These are phyloP conservation scores for Solea solea DNA, from an alignment of 2,113 vertebrate species.

Conservation along the genomic window DNA sequence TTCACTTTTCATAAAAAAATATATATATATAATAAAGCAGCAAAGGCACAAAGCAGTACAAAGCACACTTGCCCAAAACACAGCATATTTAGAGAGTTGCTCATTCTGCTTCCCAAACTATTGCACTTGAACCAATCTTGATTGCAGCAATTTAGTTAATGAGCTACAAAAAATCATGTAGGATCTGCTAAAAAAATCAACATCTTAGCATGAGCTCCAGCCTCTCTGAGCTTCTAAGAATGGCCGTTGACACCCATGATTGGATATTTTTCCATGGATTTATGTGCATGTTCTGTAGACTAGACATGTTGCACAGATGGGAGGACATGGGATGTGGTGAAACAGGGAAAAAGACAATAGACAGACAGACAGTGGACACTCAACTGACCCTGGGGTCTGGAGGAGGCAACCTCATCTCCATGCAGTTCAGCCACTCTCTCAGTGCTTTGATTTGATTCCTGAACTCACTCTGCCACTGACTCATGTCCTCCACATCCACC, in stretches of 20 bases:
- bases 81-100: background rate
- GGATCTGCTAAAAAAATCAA: background rate
- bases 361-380: constrained; percentile 2
- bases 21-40: background rate
- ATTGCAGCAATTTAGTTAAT: too few relatives aligned
- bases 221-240: background rate
- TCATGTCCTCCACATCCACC: constrained; percentile 67
- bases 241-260: too few relatives aligned
- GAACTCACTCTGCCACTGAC: constrained; percentile 79
- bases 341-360: background rate
- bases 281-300: background rate
- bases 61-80: too few relatives aligned
- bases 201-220: background rate
- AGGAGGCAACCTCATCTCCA: constrained; percentile 82
- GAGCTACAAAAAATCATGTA: too few relatives aligned
- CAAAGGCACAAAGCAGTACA: too few relatives aligned
- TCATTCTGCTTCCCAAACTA: constrained; percentile 10
- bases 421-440: constrained; percentile 82
- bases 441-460: constrained; percentile 83
- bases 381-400: constrained; percentile 73
- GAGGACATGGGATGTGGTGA: background rate
- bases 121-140: constrained; percentile 7
- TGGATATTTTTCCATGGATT: too few relatives aligned
- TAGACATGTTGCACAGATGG: constrained; percentile 8
- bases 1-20: constrained; percentile 4